A percentile compares a stretch with the other conserved stretches of the same genome.
phyloP scores from a whole-genome alignment of 2,113 vertebrate genomes.

The Thermophis baileyi region DNA sequence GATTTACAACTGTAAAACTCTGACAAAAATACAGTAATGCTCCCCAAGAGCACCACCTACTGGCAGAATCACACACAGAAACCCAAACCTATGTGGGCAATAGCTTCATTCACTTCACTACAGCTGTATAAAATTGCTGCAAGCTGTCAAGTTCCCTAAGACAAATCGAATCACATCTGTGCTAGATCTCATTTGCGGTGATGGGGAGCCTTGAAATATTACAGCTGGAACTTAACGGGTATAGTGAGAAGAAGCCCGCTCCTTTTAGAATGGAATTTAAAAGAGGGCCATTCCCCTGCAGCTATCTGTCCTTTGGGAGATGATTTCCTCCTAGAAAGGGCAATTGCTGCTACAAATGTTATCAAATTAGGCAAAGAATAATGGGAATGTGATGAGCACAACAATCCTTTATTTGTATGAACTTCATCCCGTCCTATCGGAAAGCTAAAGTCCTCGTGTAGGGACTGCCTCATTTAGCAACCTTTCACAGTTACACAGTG shows the following conservation, averaged over 20 bases:
- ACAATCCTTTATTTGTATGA: not conserved
- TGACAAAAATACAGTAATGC: not conserved
- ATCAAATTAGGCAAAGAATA: not conserved
- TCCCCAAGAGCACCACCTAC: not conserved
- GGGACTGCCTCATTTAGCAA: not conserved
- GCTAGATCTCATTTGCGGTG: not conserved
- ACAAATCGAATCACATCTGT: not conserved
- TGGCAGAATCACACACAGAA: not conserved
- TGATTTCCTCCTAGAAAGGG: not conserved
- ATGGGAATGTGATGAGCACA: not conserved
- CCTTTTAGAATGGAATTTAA: not conserved
- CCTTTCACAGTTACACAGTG: not conserved
- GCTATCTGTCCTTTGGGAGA: not conserved
- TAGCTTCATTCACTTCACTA: not conserved
- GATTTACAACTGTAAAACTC: not conserved
- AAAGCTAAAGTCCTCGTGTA: not conserved
- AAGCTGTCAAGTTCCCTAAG: not conserved
- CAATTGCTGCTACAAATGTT: not conserved
- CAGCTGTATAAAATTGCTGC: not conserved
- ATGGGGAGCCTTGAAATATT: not conserved
- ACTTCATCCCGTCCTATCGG: not conserved
- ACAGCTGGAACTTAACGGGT: not conserved
- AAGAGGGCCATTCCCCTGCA: not conserved
- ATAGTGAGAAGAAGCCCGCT: not conserved
- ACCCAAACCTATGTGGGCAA: not conserved